phyloP scores from a whole-genome alignment of 2,888 invertebrate species.

The Thysanoteuthis rhombus region DNA sequence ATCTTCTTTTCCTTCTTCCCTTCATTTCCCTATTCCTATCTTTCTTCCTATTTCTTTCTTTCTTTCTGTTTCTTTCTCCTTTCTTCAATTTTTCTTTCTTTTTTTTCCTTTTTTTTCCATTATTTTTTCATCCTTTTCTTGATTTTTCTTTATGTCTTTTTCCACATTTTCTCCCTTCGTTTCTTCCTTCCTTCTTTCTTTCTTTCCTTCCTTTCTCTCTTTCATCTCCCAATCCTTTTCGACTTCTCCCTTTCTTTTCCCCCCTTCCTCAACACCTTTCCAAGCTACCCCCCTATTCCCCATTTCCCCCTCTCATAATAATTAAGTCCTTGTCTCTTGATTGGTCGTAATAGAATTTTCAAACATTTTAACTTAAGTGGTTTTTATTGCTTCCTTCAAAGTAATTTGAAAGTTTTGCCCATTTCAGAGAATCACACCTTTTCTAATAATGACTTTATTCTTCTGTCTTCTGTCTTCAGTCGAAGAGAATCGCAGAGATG shows the following conservation, averaged over 20 bases:
- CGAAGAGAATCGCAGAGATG: not conserved
- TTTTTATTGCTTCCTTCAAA: not conserved
- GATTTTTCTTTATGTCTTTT: not conserved
- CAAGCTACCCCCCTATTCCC: accelerated
- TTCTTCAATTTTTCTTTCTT: not conserved
- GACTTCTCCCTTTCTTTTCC: not conserved
- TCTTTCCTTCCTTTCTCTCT: not conserved
- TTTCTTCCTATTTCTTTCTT: not conserved
- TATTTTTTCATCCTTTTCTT: not conserved
- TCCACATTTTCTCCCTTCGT: not conserved
- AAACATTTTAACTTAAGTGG: slow-evolving; percentile 12
- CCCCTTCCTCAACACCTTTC: not conserved
- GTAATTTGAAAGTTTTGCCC: not conserved
- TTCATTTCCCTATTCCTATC: no score
- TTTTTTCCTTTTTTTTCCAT: no score
- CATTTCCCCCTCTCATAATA: not conserved
- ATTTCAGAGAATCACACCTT: not conserved
- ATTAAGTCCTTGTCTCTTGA: not conserved
- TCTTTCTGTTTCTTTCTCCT: not conserved
- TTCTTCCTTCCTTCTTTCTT: not conserved
- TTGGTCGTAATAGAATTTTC: not conserved
- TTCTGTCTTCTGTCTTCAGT: not conserved
- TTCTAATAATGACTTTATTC: not conserved
- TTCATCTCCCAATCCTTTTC: not conserved
- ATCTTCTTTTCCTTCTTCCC: no score